Evolutionary conservation across 2,888 invertebrate species (phyloP).

Genomic region (Octonoba sinensis): DNA sequence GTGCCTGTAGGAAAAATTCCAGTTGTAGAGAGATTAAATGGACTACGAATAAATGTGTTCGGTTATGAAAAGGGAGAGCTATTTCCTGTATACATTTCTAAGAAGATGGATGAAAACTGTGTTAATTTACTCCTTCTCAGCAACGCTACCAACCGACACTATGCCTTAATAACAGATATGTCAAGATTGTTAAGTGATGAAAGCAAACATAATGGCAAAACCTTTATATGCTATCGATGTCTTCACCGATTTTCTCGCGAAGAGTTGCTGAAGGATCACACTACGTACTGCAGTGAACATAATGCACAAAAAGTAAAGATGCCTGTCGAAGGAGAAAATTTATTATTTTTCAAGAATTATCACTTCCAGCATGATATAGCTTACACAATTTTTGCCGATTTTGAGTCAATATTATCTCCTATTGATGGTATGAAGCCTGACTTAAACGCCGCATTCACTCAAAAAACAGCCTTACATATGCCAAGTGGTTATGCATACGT

Average conservation of each 20-base stretch:
- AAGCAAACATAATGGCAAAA: background rate
- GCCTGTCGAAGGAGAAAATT: background rate
- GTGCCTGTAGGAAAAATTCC: too few relatives aligned
- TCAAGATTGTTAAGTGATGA: background rate
- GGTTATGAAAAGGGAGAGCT: too few relatives aligned
- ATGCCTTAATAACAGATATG: background rate
- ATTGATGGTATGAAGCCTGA: background rate
- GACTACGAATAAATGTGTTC: too few relatives aligned
- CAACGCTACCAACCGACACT: background rate
- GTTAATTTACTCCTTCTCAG: too few relatives aligned
- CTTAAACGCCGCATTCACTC: background rate
- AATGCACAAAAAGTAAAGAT: background rate
- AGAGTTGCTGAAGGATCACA: background rate
- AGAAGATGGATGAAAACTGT: too few relatives aligned
- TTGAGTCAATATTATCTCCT: background rate
- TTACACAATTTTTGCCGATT: background rate
- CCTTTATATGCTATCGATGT: constrained; percentile 1
- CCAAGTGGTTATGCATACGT: constrained; percentile 21
- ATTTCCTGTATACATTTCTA: too few relatives aligned
- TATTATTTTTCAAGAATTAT: background rate
- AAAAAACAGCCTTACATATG: background rate
- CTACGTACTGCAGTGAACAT: background rate
- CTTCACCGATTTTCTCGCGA: constrained; percentile 9
- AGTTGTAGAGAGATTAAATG: too few relatives aligned
- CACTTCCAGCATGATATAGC: background rate